Evolutionary conservation across 2,797 vertebrate species (phyloP).

Genomic region (Enteromius fasciolatus): DNA sequence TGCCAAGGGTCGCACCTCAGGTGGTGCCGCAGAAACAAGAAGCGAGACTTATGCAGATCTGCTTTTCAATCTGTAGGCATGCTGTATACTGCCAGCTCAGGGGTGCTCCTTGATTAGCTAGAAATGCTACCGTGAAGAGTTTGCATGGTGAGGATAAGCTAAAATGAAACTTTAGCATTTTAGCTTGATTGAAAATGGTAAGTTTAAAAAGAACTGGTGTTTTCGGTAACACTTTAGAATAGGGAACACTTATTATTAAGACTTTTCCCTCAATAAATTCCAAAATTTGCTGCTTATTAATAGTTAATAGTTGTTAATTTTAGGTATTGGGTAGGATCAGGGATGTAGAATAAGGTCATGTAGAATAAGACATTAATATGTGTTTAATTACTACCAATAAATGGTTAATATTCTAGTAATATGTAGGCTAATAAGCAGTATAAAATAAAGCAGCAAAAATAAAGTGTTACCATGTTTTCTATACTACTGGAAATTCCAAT

Average conservation of each 20-base stretch:
- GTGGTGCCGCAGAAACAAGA: conserved; percentile 27
- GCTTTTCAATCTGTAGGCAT: conserved; percentile 50
- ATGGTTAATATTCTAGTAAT: no score
- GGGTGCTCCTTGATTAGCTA: not conserved
- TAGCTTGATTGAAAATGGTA: not conserved
- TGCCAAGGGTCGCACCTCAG: conserved; percentile 58
- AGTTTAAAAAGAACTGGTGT: not conserved
- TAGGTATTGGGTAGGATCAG: no score
- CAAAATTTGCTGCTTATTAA: no score
- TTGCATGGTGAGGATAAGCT: not conserved
- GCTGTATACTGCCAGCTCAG: not conserved
- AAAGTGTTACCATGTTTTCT: not conserved
- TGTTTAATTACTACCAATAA: no score
- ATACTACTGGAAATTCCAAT: not conserved
- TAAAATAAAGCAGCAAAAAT: no score
- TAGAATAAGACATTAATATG: no score
- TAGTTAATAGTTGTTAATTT: no score
- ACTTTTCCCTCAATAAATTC: no score
- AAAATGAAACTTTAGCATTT: not conserved
- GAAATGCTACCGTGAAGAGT: conserved; percentile 11
- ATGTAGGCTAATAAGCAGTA: no score
- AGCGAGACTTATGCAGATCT: conserved; percentile 26
- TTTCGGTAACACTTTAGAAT: not conserved
- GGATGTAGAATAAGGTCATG: no score
- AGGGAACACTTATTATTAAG: no score